Conservation (phyloP, 2,888 invertebrate species). For the Anorthoa munda region DNA sequence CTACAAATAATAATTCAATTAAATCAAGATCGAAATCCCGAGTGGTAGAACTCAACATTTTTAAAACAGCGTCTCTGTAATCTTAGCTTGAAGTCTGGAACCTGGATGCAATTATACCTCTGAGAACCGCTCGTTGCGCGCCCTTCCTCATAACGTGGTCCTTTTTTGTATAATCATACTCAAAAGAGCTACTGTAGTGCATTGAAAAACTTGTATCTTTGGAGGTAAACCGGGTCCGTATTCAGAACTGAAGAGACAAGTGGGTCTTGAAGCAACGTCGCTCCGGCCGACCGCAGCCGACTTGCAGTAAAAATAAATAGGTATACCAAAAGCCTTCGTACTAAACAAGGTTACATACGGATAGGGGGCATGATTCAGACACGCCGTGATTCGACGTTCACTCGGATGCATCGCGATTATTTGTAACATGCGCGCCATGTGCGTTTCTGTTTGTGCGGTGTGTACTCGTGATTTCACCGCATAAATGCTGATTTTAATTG, state of each 20-base stretch:
- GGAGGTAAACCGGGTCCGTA: slow-evolving; percentile 83
- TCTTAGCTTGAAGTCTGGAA: slow-evolving; percentile 56
- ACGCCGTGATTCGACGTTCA: slow-evolving; percentile 75
- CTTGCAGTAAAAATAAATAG: slow-evolving; percentile 79
- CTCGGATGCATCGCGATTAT: slow-evolving; percentile 74
- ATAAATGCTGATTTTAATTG: slow-evolving; percentile 70
- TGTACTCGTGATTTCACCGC: slow-evolving; percentile 47
- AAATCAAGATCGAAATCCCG: not conserved
- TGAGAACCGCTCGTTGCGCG: slow-evolving; percentile 60
- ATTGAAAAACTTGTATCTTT: slow-evolving; percentile 78
- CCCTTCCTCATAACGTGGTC: slow-evolving; percentile 76
- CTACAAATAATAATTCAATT: not conserved
- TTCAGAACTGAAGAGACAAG: slow-evolving; percentile 83
- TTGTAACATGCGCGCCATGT: slow-evolving; percentile 70
- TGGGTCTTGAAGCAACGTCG: slow-evolving; percentile 80
- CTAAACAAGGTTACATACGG: slow-evolving; percentile 78
- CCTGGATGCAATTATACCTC: slow-evolving; percentile 63
- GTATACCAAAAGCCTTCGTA: slow-evolving; percentile 76
- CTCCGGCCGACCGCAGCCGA: slow-evolving; percentile 75
- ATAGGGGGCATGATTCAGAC: slow-evolving; percentile 73
- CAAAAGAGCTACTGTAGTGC: slow-evolving; percentile 67
- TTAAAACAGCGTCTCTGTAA: slow-evolving; percentile 25
- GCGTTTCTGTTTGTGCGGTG: slow-evolving; percentile 62
- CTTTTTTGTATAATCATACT: slow-evolving; percentile 67
- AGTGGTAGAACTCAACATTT: slow-evolving; percentile 26